Conservation (phyloP, 2,888 invertebrate genomes). For the Cephalotes varians region DNA sequence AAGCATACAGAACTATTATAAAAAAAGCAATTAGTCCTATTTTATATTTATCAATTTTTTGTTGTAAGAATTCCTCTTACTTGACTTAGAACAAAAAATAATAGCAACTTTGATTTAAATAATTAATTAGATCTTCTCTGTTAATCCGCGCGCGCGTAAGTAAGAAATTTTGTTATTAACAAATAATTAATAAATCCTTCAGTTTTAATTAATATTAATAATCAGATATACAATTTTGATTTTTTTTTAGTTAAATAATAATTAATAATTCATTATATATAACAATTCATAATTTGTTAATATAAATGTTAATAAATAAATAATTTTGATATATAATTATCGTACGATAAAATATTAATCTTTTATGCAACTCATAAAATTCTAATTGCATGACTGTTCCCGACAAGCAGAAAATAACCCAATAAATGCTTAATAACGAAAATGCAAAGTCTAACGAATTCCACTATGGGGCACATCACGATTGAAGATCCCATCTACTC, state of each 20-base stretch:
- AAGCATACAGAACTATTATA: slow-evolving; percentile 1
- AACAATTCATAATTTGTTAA: background rate
- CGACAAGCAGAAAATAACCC: background rate
- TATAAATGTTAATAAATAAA: background rate
- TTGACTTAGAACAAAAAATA: slow-evolving; percentile 11
- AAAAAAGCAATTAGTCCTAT: background rate
- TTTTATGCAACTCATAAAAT: background rate
- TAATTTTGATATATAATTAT: background rate
- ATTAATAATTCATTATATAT: too few relatives aligned
- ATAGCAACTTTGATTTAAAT: slow-evolving; percentile 5
- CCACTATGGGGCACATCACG: background rate
- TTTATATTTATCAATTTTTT: background rate
- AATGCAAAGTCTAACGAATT: slow-evolving; percentile 5
- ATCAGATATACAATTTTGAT: background rate
- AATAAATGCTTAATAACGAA: background rate
- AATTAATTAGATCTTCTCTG: background rate
- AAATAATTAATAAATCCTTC: background rate
- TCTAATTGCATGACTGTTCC: background rate
- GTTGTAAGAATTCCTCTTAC: background rate
- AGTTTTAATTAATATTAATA: background rate
- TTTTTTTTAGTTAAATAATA: slow-evolving; percentile 1
- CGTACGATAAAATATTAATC: background rate
- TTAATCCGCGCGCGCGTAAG: background rate
- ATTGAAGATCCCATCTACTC: slow-evolving; percentile 64
- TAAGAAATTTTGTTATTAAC: background rate